Percentiles rank a stretch among this genome's conserved stretches.
These are phyloP conservation scores for Styela clava DNA, from an alignment of 23 tunicate genomes.

Conservation along the genomic window DNA sequence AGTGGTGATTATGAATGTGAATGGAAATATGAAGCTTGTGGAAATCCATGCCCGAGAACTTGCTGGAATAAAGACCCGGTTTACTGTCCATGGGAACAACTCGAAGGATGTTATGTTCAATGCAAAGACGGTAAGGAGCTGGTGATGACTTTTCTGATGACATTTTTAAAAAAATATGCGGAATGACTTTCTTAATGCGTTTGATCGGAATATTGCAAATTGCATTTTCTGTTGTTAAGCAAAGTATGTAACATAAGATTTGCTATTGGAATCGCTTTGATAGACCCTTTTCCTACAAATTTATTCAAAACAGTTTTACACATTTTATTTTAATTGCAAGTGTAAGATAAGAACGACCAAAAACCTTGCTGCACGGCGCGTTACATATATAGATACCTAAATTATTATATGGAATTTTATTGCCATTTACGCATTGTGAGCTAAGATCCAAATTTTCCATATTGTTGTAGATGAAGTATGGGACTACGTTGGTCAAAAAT, in stretches of 20 bases:
- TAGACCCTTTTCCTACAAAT: no score
- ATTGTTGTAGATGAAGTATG: constrained; percentile 81
- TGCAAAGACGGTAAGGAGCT: constrained; percentile 61
- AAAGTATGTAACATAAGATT: neutral
- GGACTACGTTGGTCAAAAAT: constrained; percentile 60
- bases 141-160: neutral
- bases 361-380: no score
- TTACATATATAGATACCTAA: no score
- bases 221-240: neutral
- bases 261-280: no score
- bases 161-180: no score
- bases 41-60: constrained; percentile 94
- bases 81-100: constrained; percentile 64
- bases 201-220: neutral
- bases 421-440: no score
- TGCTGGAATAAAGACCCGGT: constrained; percentile 66
- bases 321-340: no score
- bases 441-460: no score
- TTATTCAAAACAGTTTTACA: no score
- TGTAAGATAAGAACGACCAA: no score
- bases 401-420: no score
- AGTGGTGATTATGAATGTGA: constrained; percentile 54
- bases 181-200: no score
- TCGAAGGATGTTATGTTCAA: constrained; percentile 88
- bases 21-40: constrained; percentile 86